Percentiles rank a stretch among this genome's conserved stretches.
These are phyloP conservation scores for Malurus melanocephalus DNA, from an alignment of 2,113 vertebrate species.

Conservation along the genomic window DNA sequence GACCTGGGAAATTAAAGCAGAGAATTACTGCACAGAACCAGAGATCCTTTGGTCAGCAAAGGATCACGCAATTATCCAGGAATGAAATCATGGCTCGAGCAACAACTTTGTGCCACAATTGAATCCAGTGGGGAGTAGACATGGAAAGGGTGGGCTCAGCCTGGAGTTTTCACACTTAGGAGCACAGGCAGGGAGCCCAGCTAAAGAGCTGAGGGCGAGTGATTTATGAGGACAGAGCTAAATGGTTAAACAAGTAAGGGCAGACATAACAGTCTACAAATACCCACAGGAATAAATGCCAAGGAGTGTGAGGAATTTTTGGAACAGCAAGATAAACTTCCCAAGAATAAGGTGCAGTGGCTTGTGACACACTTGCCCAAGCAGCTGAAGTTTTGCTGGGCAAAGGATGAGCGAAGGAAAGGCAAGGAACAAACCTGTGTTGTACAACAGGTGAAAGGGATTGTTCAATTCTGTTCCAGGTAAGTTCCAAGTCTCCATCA, in stretches of 20 bases:
- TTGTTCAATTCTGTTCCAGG: neutral
- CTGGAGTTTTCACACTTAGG: neutral
- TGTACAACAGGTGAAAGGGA: neutral
- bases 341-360: neutral
- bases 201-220: neutral
- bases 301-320: constrained; percentile 1
- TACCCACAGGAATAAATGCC: constrained; percentile 11
- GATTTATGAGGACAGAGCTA: constrained; percentile 31
- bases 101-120: neutral
- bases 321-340: neutral
- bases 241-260: constrained; percentile 38
- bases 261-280: constrained; percentile 45
- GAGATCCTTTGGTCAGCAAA: neutral
- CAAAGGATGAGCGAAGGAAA: neutral
- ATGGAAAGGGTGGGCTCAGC: neutral
- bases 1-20: neutral
- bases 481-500: neutral
- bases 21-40: neutral
- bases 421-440: neutral
- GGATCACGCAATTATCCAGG: neutral
- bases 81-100: constrained; percentile 7
- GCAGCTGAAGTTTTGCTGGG: neutral
- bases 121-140: neutral
- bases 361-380: neutral
- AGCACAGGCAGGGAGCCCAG: neutral